Conservation (phyloP, 2,113 vertebrate species). For the Microtus ochrogaster region DNA sequence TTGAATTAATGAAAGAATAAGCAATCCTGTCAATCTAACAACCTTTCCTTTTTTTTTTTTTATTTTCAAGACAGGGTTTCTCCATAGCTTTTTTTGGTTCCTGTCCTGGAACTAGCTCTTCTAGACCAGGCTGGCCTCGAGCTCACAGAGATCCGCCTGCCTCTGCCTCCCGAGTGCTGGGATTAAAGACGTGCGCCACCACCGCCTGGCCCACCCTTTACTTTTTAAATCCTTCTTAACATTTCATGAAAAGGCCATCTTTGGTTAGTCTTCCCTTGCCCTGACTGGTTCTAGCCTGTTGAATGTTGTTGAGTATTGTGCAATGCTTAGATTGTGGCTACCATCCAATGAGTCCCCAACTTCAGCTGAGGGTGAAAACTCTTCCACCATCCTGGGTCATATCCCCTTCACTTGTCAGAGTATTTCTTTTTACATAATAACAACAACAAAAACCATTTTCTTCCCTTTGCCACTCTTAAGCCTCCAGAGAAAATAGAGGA, state of each 20-base stretch:
- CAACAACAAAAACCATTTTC: background rate
- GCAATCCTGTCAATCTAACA: background rate
- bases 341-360: accelerated
- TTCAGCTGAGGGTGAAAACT: background rate
- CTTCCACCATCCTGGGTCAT: background rate
- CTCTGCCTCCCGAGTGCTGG: too few species aligned
- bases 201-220: background rate
- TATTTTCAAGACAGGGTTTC: too few species aligned
- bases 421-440: background rate
- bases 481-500: background rate
- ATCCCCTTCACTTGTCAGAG: background rate
- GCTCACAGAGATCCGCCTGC: too few species aligned
- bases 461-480: background rate
- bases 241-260: background rate
- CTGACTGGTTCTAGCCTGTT: background rate
- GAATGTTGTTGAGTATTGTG: background rate
- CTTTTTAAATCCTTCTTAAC: background rate
- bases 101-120: too few species aligned
- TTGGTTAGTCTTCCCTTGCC: background rate
- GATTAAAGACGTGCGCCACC: too few species aligned
- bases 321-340: background rate
- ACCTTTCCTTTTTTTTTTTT: background rate
- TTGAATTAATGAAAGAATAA: background rate
- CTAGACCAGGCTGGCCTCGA: too few species aligned
- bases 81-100: too few species aligned